Conservation (phyloP, 1,140 invertebrate genomes). For the Ceratoteleas bidentatus region DNA sequence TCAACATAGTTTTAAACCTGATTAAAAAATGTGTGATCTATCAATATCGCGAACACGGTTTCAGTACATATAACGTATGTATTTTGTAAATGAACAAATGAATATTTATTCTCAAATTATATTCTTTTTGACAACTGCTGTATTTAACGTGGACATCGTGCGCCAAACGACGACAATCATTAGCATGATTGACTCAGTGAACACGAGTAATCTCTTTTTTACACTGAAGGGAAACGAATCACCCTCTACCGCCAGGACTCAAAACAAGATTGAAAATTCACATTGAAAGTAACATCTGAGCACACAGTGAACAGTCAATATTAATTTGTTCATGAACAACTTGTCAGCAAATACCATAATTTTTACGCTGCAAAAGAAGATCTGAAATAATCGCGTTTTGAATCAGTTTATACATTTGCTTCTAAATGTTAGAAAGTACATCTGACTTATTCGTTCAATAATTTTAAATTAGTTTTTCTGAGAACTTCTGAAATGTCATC, state of each 20-base stretch:
- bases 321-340: constrained; percentile 20
- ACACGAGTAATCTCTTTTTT: constrained; percentile 51
- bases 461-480: no score
- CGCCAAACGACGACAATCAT: constrained; percentile 6
- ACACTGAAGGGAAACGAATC: constrained; percentile 41
- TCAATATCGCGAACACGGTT: no score
- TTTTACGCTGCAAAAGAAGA: not conserved
- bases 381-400: no score
- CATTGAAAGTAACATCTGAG: constrained; percentile 37
- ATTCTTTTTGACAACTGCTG: constrained; percentile 24
- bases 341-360: constrained; percentile 3
- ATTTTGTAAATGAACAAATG: not conserved
- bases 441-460: no score
- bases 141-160: constrained; percentile 14
- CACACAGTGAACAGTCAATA: constrained; percentile 25
- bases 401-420: no score
- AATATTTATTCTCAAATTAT: not conserved
- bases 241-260: constrained; percentile 30
- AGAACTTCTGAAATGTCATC: no score
- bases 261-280: constrained; percentile 47
- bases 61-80: not conserved
- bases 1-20: no score
- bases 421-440: no score
- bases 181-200: constrained; percentile 41
- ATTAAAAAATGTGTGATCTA: no score